A percentile compares a stretch with the other conserved stretches of the same genome.
These are phyloP conservation scores for Zaprionus taronus DNA, from an alignment of 1,140 invertebrate species.

Conservation along the genomic window DNA sequence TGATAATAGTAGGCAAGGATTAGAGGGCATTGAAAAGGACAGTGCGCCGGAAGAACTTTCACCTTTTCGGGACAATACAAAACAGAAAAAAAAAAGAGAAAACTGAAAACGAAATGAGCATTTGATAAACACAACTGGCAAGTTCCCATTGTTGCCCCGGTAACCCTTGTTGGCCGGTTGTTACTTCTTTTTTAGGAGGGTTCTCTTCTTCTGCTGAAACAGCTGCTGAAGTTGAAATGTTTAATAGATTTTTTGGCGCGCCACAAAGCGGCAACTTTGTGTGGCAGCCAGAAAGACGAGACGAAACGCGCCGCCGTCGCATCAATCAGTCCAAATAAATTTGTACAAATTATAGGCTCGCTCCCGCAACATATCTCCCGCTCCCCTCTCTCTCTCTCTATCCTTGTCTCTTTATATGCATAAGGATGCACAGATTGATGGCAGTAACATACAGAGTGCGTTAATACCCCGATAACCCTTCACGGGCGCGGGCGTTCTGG, in stretches of 20 bases:
- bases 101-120: slow-evolving; percentile 52
- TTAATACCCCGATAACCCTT: slow-evolving; percentile 5
- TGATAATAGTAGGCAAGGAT: slow-evolving; percentile 69
- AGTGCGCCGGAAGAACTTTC: slow-evolving; percentile 78
- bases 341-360: slow-evolving; percentile 73
- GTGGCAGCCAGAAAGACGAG: slow-evolving; percentile 22
- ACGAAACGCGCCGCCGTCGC: slow-evolving; percentile 53
- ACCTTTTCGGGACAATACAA: slow-evolving; percentile 52
- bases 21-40: slow-evolving; percentile 44
- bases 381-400: not conserved
- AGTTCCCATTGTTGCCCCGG: slow-evolving; percentile 28
- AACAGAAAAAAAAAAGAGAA: not conserved
- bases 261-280: slow-evolving; percentile 62
- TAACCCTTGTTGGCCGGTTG: not conserved
- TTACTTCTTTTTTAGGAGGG: not conserved
- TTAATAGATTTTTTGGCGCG: slow-evolving; percentile 76
- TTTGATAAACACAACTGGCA: slow-evolving; percentile 44
- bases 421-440: slow-evolving; percentile 61
- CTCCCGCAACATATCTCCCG: not conserved
- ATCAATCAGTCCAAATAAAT: slow-evolving; percentile 72
- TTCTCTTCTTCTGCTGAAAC: slow-evolving; percentile 1
- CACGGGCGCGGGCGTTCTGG: slow-evolving; percentile 24
- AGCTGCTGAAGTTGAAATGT: slow-evolving; percentile 30
- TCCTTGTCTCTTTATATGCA: not conserved
- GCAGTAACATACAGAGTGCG: not conserved